Conservation (phyloP, 2,888 invertebrate genomes). For the Hoplodrina blanda region DNA sequence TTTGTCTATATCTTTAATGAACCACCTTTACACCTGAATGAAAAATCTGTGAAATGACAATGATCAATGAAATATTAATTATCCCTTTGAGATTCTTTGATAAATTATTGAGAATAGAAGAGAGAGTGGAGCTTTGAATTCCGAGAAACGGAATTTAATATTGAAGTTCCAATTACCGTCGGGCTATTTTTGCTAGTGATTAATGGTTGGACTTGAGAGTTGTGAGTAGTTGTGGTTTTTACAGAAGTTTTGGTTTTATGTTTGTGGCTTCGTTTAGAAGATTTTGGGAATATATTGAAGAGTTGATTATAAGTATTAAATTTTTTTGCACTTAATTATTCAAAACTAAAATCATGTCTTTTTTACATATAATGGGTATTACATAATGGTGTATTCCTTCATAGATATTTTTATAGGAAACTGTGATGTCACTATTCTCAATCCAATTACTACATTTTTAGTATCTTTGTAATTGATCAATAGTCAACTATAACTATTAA, state of each 20-base stretch:
- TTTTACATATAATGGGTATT: too few species aligned
- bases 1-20: slow-evolving; percentile 45
- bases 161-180: slow-evolving; percentile 48
- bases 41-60: slow-evolving; percentile 51
- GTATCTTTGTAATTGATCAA: too few species aligned
- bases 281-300: neutral
- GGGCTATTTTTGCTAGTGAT: slow-evolving; percentile 43
- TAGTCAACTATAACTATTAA: too few species aligned
- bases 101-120: slow-evolving; percentile 42
- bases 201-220: slow-evolving; percentile 34
- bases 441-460: too few species aligned
- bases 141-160: slow-evolving; percentile 49
- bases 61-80: slow-evolving; percentile 51
- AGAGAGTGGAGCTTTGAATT: slow-evolving; percentile 29
- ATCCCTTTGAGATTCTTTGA: slow-evolving; percentile 47
- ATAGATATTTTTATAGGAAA: too few species aligned
- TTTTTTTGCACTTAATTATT: too few species aligned
- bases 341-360: too few species aligned
- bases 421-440: too few species aligned
- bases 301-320: too few species aligned
- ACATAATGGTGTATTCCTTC: too few species aligned
- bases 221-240: slow-evolving; percentile 24
- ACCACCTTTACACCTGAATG: slow-evolving; percentile 28
- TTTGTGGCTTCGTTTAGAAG: neutral
- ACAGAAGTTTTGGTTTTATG: neutral